phyloP scores from a whole-genome alignment of 2,113 vertebrate species.

The Sturnira hondurensis region DNA sequence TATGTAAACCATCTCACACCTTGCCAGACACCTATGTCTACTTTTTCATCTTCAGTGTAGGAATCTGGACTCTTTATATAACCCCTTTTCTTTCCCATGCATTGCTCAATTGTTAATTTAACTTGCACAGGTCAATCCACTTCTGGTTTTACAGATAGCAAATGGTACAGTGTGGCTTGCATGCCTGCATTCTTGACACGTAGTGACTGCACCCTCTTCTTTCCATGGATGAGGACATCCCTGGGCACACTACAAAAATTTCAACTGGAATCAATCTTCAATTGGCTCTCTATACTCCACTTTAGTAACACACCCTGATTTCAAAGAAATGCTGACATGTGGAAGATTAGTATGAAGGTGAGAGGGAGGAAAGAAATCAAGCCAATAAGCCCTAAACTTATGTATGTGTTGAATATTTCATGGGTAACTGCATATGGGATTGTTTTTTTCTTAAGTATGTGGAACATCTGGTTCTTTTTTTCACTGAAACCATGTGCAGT shows the following conservation, averaged over 20 bases:
- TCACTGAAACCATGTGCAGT: conserved; percentile 65
- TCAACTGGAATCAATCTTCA: conserved; percentile 38
- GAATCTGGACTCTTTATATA: background rate
- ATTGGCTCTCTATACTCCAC: background rate
- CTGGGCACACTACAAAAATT: conserved; percentile 12
- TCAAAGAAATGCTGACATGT: conserved; percentile 64
- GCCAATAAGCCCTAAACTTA: conserved; percentile 46
- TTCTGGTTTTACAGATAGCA: background rate
- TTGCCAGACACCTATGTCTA: background rate
- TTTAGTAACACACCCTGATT: conserved; percentile 28
- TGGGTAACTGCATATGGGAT: conserved; percentile 71
- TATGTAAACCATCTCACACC: background rate
- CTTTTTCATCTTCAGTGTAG: background rate
- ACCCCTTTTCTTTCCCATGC: background rate
- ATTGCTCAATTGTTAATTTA: background rate
- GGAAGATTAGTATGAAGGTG: conserved; percentile 71
- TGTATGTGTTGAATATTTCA: conserved; percentile 74
- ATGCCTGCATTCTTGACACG: background rate
- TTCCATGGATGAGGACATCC: background rate
- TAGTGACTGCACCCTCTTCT: background rate
- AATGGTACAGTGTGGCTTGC: background rate
- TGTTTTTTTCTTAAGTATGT: conserved; percentile 54
- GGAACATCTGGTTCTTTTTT: conserved; percentile 76
- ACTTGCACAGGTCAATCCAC: background rate
- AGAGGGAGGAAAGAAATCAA: conserved; percentile 56